phyloP scores from a whole-genome alignment of 2,113 vertebrate species.

The Neofelis nebulosa region DNA sequence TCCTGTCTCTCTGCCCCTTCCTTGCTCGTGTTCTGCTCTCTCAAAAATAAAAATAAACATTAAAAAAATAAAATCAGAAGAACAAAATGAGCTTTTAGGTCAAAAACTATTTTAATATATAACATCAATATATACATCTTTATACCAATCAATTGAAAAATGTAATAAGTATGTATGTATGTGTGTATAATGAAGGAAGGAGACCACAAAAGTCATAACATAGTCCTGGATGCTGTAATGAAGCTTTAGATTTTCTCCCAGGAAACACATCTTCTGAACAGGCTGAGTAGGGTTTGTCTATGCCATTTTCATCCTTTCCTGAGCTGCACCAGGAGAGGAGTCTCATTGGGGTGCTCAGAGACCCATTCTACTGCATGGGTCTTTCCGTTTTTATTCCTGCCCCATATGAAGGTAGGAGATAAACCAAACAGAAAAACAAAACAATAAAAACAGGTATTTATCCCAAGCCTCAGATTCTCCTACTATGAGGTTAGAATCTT shows the following conservation, averaged over 20 bases:
- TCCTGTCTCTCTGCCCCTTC: too few relatives aligned
- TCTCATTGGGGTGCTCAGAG: not conserved
- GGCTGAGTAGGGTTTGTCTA: not conserved
- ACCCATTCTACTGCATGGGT: not conserved
- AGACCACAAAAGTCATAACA: not conserved
- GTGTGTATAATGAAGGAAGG: not conserved
- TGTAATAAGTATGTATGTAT: not conserved
- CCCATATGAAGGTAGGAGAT: slow-evolving; percentile 9
- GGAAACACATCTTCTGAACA: not conserved
- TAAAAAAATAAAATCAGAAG: not conserved
- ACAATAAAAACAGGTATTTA: slow-evolving; percentile 56
- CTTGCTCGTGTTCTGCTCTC: too few relatives aligned
- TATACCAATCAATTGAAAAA: not conserved
- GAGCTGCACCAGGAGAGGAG: not conserved
- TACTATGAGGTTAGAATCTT: slow-evolving; percentile 52
- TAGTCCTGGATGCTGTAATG: not conserved
- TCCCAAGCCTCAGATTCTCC: not conserved
- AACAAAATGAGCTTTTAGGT: not conserved
- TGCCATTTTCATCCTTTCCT: not conserved
- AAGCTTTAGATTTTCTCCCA: not conserved
- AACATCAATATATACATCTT: not conserved
- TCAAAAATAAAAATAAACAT: too few relatives aligned
- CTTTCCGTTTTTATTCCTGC: not conserved
- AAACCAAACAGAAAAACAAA: slow-evolving; percentile 15
- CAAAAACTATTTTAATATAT: not conserved